phyloP scores from a whole-genome alignment of 2,113 vertebrate genomes.

The Emydocephalus ijimae region DNA sequence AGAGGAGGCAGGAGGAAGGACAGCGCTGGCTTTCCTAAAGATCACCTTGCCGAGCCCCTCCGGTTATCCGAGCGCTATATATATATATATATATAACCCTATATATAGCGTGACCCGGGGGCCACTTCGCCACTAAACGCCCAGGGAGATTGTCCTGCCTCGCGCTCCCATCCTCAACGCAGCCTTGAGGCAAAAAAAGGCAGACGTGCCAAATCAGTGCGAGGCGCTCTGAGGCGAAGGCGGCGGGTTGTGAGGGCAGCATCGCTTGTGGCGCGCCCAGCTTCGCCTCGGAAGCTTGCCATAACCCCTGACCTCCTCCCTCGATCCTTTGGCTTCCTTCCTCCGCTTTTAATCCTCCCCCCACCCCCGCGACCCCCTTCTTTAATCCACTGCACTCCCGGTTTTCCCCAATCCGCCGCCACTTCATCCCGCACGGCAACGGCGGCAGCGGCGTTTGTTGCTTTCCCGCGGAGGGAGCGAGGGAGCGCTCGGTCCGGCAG shows the following conservation, averaged over 20 bases:
- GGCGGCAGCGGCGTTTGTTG: slow-evolving; percentile 5
- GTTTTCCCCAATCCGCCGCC: slow-evolving; percentile 38
- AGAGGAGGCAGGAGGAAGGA: neutral
- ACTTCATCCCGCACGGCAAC: neutral
- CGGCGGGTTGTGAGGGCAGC: slow-evolving; percentile 11
- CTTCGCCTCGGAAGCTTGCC: slow-evolving; percentile 17
- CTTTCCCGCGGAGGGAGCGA: slow-evolving; percentile 27
- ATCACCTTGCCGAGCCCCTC: neutral
- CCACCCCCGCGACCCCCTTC: neutral
- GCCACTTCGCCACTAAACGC: too few species aligned
- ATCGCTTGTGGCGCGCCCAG: neutral
- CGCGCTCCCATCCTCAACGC: neutral
- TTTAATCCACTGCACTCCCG: slow-evolving; percentile 24
- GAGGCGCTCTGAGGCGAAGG: slow-evolving; percentile 20
- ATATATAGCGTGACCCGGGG: neutral
- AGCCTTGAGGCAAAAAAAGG: slow-evolving; percentile 18
- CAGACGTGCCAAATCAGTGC: neutral
- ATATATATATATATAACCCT: too few species aligned
- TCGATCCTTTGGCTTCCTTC: slow-evolving; percentile 1
- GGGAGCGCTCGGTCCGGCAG: neutral
- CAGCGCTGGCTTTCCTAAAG: neutral
- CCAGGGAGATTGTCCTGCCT: neutral
- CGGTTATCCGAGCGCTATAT: neutral
- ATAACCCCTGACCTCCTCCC: neutral
- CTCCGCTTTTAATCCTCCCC: slow-evolving; percentile 10